Base-by-base conservation (phyloP, 2,113 vertebrate genomes). In the Chinchilla lanigera region DNA sequence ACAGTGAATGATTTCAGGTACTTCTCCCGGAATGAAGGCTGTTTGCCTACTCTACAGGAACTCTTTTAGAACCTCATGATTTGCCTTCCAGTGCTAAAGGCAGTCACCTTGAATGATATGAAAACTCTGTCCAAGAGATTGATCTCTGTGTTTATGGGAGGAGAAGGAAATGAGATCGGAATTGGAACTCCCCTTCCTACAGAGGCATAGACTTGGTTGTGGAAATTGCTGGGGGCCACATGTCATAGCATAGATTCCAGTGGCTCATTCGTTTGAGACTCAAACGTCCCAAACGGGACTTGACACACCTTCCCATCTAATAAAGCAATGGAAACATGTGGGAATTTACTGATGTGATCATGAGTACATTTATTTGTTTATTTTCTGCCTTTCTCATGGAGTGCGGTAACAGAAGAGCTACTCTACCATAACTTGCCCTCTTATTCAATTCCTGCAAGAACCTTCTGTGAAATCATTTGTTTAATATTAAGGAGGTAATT, bases 401-500 rank as follows among this genome's bases (percentile, higher is more conserved):
- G 92, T 35, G 50, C 35, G 71, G 60, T 50, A 65, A 77, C 17
- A 75, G 47, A n/a, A 86, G 35, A 61, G 54, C n/a, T 58, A 50
- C 75, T 85, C 33, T 60, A 44, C 78, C 54, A 17, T 71, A 73
- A 86, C 78, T 96, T 80, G 71, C 65, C 73, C 85, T 97, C 73
- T 47, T 75, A 80, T 50, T 96, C 65, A 86, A 75, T 94, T 97
- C 83, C 73, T 90, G 60, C 41, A 93, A 97, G 93, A 78, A 41
- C 84, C 19, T 47, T 86, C 90, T 93, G 73, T 84, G 90, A 92
- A 97, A 95, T 92, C 92, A 97, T 96, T 96, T 97, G 78, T 97
- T 97, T 97, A 97, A 94, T 96, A 96, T 89, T 93, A 96, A 91
- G 95, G 26, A 97, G 50, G 88, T 95, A 97, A 96, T 96, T 97